phyloP scores from a whole-genome alignment of 2,113 vertebrate genomes.

The Bubo bubo region DNA sequence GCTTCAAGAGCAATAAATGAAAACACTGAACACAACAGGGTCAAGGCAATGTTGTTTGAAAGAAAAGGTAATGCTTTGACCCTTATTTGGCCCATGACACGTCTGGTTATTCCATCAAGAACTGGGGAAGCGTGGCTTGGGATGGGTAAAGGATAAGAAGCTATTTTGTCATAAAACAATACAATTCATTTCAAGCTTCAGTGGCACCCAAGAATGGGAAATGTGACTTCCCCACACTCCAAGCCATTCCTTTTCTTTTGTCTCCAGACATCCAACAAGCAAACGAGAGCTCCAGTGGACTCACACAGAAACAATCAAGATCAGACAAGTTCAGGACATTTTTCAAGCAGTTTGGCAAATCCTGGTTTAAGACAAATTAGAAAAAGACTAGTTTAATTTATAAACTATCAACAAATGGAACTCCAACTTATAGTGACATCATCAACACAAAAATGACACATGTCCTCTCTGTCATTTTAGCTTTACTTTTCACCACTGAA shows the following conservation, averaged over 20 bases:
- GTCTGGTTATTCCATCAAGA: conserved; percentile 38
- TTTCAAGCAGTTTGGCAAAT: neutral
- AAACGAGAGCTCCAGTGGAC: neutral
- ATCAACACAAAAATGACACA: fast-evolving
- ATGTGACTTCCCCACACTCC: neutral
- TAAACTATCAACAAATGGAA: neutral
- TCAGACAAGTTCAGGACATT: neutral
- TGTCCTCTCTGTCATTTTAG: neutral
- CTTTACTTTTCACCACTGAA: neutral
- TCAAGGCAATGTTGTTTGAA: neutral
- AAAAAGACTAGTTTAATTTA: neutral
- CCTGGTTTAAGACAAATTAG: neutral
- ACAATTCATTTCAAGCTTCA: neutral
- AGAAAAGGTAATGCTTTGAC: conserved; percentile 47
- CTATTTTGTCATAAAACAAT: neutral
- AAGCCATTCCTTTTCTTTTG: neutral
- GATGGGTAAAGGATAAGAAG: conserved; percentile 16
- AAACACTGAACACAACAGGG: conserved; percentile 61
- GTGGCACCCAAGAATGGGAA: neutral
- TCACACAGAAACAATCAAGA: neutral
- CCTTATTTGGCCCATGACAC: conserved; percentile 34
- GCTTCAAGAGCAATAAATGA: conserved; percentile 71
- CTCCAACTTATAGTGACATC: neutral
- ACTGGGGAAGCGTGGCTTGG: neutral
- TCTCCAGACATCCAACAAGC: neutral